Evolutionary conservation across 2,888 invertebrate genomes (phyloP).

Genomic region (Hypsopygia costalis): DNA sequence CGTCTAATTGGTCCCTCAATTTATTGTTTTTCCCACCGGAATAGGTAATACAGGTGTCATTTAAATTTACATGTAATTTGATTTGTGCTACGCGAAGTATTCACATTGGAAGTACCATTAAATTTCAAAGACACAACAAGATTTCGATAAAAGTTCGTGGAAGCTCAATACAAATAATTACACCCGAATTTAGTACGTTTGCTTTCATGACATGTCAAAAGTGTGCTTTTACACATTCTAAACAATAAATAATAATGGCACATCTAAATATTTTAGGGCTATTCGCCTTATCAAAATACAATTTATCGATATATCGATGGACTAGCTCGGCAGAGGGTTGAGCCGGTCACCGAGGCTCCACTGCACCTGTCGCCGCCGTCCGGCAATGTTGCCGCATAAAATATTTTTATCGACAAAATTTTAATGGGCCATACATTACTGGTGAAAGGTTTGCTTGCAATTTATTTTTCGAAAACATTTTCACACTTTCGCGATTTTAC

Average conservation of each 20-base stretch:
- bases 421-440: conserved; percentile 18
- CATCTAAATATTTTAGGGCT: conserved; percentile 33
- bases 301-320: conserved; percentile 61
- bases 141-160: too few relatives aligned
- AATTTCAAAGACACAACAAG: too few relatives aligned
- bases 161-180: too few relatives aligned
- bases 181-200: too few relatives aligned
- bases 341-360: conserved; percentile 33
- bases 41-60: too few relatives aligned
- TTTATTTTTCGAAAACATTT: neutral
- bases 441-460: neutral
- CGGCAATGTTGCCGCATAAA: conserved; percentile 36
- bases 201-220: too few relatives aligned
- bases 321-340: conserved; percentile 27
- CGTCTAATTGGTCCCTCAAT: too few relatives aligned
- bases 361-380: conserved; percentile 60
- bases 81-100: too few relatives aligned
- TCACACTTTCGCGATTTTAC: neutral
- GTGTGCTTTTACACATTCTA: neutral
- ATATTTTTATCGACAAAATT: conserved; percentile 37
- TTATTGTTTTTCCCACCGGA: too few relatives aligned
- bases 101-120: too few relatives aligned
- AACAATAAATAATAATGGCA: conserved; percentile 13
- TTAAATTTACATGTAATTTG: too few relatives aligned
- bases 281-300: conserved; percentile 48